These are phyloP conservation scores for Chamaetylas fuelleborni DNA, from an alignment of 2,113 vertebrate genomes.

Conservation along the genomic window DNA sequence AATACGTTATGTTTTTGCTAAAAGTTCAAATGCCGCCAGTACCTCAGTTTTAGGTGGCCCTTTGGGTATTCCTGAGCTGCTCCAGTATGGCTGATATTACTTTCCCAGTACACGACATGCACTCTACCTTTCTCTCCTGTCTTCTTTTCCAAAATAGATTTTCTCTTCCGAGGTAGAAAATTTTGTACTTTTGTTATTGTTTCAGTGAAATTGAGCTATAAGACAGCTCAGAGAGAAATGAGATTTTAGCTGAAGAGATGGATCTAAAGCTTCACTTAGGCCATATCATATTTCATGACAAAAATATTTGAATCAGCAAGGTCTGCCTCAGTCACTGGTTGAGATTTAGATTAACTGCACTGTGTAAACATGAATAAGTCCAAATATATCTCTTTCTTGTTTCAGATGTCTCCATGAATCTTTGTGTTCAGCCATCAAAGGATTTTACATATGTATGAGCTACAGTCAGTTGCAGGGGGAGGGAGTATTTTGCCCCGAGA, in stretches of 20 bases:
- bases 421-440: constrained; percentile 19
- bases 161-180: constrained; percentile 24
- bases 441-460: constrained; percentile 3
- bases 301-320: not conserved
- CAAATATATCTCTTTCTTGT: not conserved
- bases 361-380: not conserved
- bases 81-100: not conserved
- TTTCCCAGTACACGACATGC: not conserved
- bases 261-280: not conserved
- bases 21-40: not conserved
- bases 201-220: constrained; percentile 15
- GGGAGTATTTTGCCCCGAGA: not conserved
- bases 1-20: not conserved
- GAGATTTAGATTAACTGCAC: constrained; percentile 1
- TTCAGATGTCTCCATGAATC: not conserved
- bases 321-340: not conserved
- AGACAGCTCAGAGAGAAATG: not conserved
- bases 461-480: not conserved
- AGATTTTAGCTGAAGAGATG: constrained; percentile 2
- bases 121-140: not conserved
- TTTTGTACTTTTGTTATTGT: not conserved
- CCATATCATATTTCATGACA: not conserved
- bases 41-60: not conserved
- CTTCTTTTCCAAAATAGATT: not conserved
- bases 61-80: not conserved